phyloP scores from a whole-genome alignment of 2,797 vertebrate species.

The Pseudochirops corinnae region DNA sequence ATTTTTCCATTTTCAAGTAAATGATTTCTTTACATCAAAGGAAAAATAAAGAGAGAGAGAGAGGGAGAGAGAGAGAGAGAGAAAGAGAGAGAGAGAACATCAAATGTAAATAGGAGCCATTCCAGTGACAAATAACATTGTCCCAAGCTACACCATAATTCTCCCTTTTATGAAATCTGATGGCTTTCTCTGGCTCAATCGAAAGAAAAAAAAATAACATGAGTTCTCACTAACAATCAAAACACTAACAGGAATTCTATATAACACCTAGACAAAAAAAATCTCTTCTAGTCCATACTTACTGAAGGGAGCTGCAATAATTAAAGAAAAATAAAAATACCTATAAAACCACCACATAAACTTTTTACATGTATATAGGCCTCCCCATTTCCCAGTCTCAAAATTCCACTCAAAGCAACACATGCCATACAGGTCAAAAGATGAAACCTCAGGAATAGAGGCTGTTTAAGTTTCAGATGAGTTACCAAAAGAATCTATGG shows the following conservation, averaged over 20 bases:
- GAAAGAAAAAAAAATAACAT: neutral
- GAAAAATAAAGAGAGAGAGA: slow-evolving; percentile 6
- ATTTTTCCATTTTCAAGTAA: slow-evolving; percentile 60
- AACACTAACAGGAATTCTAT: neutral
- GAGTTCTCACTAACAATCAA: neutral
- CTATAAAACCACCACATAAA: neutral
- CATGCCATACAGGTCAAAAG: neutral
- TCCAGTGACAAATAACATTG: neutral
- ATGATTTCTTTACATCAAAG: slow-evolving; percentile 55
- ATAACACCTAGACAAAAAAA: neutral
- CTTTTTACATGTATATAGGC: neutral
- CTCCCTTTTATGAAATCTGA: neutral
- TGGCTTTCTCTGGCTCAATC: neutral
- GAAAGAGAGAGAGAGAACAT: neutral
- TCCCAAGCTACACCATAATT: neutral
- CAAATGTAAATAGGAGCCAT: slow-evolving; percentile 25
- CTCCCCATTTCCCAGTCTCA: neutral
- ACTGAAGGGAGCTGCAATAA: neutral
- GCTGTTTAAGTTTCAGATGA: neutral
- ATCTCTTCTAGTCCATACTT: neutral
- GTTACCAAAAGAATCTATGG: neutral
- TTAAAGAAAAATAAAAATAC: neutral
- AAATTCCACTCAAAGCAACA: neutral
- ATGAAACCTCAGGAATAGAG: neutral
- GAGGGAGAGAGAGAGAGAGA: neutral